These are phyloP conservation scores for Pseudococcus jackbeardsleyi DNA, from an alignment of 2,888 invertebrate genomes.

Conservation along the genomic window DNA sequence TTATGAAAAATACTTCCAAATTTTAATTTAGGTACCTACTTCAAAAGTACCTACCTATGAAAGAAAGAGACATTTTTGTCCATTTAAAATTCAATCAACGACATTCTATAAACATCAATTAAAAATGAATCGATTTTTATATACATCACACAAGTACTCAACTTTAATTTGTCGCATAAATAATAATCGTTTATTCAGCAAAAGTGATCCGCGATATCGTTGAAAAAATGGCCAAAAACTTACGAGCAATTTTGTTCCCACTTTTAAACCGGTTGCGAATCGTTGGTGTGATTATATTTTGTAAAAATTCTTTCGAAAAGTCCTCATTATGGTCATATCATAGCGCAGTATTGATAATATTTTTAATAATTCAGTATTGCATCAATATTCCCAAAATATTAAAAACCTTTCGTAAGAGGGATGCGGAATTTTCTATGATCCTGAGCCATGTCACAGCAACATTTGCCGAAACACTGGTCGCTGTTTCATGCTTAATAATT, in stretches of 20 bases:
- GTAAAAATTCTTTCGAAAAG: background rate
- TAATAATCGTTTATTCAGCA: too few species aligned
- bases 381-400: background rate
- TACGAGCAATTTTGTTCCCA: conserved; percentile 4
- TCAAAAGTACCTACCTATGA: too few species aligned
- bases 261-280: background rate
- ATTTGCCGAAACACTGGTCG: conserved; percentile 1
- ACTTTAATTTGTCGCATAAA: too few species aligned
- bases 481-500: background rate
- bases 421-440: background rate
- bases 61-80: too few species aligned
- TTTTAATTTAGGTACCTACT: too few species aligned
- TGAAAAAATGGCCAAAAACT: background rate
- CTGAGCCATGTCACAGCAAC: background rate
- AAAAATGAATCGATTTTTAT: too few species aligned
- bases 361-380: background rate
- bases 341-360: background rate
- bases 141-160: too few species aligned
- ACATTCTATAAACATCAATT: too few species aligned
- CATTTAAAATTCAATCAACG: too few species aligned
- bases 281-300: background rate
- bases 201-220: background rate
- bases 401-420: background rate
- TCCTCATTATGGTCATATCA: background rate
- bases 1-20: too few species aligned